A percentile compares a stretch with the other conserved stretches of the same genome.
These are phyloP conservation scores for Neolamprologus longior DNA, from an alignment of 2,113 vertebrate species.

Conservation along the genomic window DNA sequence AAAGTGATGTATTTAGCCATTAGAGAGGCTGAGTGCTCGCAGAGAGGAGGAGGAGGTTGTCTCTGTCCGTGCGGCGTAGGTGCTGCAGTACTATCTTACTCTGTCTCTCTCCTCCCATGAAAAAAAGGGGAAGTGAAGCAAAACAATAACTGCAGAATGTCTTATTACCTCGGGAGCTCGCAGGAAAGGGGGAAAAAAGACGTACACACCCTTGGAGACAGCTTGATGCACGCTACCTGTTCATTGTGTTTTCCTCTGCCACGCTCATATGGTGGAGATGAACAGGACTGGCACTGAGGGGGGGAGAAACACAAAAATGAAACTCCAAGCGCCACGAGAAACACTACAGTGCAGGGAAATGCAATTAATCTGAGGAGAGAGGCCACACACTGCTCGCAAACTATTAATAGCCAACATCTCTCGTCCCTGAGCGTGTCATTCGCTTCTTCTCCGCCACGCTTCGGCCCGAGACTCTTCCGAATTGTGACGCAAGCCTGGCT, in stretches of 20 bases:
- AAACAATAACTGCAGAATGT: constrained; percentile 41
- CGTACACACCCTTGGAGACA: background rate
- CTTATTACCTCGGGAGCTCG: constrained; percentile 21
- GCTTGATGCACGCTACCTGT: background rate
- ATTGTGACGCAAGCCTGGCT: background rate
- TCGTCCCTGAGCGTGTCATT: background rate
- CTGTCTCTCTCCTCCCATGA: constrained; percentile 9
- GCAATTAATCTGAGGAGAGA: constrained; percentile 12
- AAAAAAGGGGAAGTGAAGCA: constrained; percentile 31
- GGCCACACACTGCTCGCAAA: constrained; percentile 1
- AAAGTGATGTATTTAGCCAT: constrained; percentile 39
- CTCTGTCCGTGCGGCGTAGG: constrained; percentile 8
- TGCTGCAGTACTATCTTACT: constrained; percentile 7
- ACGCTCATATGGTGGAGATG: background rate
- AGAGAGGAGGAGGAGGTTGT: constrained; percentile 9
- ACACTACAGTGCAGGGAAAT: constrained; percentile 6
- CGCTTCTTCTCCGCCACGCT: background rate
- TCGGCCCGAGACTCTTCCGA: background rate
- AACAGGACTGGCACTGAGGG: background rate
- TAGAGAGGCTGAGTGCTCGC: constrained; percentile 27
- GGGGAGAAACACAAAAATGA: background rate
- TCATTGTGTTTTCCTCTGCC: background rate
- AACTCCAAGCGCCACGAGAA: background rate
- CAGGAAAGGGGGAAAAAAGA: background rate
- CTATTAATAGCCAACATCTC: constrained; percentile 33